Evolutionary conservation across 2,113 vertebrate species (phyloP), one percentile per base, ranked within the genome.

Genomic region (Odontophorus gujanensis): DNA sequence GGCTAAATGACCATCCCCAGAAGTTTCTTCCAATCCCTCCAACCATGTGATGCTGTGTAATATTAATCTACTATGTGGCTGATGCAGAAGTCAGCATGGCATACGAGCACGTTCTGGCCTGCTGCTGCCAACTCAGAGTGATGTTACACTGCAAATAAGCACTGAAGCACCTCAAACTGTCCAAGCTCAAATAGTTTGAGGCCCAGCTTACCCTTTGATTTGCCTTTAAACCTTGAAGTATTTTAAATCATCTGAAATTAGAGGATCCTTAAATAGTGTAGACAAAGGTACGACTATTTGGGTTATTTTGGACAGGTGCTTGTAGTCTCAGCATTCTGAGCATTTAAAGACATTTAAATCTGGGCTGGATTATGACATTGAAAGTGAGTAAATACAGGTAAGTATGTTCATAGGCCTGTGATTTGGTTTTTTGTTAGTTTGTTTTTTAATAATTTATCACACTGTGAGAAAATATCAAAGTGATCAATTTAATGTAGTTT

Each of bases 211-310:
- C 32, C 11, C 22, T 48, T 10, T 51, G 36, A 18, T 66, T 78
- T 68, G 63, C 63, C 16, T 45, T 68, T 69, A 45, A 69, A 63
- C 19, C 4, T 68, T 0, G 0, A 40, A 63, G 20, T 68, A 45
- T 79, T 95, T 77, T 80, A 73, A 59, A 57, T 20, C 32, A 42
- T 5, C 26, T 77, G 30, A 86, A 88, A 80, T 62, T 42, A 81
- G 30, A 78, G 53, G 16, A 13, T 8, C 1, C 4, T 48, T 83
- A 14, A 4, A 3, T 66, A 69, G 4, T 65, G 21, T 8, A 30
- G 62, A 6, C 61, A 68, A 59, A 11, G 34, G 32, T 53, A 6
- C 16, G 57, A 55, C 10, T 59, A 28, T 51, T 69, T 47, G 53
- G 21, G 7, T 77, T 89, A 18, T 77, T 82, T 65, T 87, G 28